Percentiles rank a stretch among this genome's conserved stretches.
Conservation (phyloP, 1,140 invertebrate genomes). For the Nebria ingens region DNA sequence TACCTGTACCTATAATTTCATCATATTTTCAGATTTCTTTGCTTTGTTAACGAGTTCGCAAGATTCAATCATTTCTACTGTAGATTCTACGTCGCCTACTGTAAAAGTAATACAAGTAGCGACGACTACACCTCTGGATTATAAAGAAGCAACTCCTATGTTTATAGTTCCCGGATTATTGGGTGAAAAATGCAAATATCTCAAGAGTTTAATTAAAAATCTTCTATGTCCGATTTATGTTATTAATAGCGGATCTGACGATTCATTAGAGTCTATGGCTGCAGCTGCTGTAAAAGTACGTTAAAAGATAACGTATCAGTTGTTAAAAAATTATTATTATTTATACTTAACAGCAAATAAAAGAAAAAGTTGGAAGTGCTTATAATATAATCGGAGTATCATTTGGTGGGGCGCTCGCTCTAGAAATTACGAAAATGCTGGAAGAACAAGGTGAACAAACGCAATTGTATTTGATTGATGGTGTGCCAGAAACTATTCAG, state of each 20-base stretch:
- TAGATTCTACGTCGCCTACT: background rate
- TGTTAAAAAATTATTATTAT: background rate
- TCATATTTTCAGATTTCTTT: background rate
- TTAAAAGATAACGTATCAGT: background rate
- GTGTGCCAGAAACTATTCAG: slow-evolving; percentile 29
- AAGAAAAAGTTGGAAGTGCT: slow-evolving; percentile 18
- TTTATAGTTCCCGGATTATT: slow-evolving; percentile 32
- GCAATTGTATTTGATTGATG: slow-evolving; percentile 30
- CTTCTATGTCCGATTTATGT: slow-evolving; percentile 23
- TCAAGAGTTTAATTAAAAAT: slow-evolving; percentile 22
- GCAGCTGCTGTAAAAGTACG: too few species aligned
- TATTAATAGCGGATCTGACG: background rate
- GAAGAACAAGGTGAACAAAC: slow-evolving; percentile 23
- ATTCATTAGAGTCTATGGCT: too few species aligned
- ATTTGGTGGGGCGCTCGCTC: slow-evolving; percentile 29
- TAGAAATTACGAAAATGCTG: slow-evolving; percentile 30
- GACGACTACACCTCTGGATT: slow-evolving; percentile 25
- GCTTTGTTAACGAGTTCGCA: background rate
- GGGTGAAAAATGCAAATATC: slow-evolving; percentile 17
- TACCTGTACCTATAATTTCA: background rate
- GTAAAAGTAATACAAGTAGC: slow-evolving; percentile 24
- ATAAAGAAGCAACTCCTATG: slow-evolving; percentile 29
- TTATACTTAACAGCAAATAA: slow-evolving; percentile 24
- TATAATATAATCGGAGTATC: slow-evolving; percentile 32
- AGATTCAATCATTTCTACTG: background rate